These are phyloP conservation scores for Molorchus minor DNA, from an alignment of 2,888 invertebrate genomes.

Conservation along the genomic window DNA sequence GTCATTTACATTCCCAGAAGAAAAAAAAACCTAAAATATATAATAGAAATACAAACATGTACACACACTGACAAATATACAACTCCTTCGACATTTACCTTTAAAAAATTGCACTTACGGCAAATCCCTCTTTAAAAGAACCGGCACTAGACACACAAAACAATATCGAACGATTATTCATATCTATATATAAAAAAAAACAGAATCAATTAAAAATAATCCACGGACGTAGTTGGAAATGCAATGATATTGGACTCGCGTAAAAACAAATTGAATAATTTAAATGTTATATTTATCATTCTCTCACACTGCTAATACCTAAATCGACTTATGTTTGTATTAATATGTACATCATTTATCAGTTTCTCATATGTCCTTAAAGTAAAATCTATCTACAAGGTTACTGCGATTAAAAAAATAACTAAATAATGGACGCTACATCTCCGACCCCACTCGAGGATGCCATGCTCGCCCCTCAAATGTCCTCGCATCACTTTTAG, in stretches of 20 bases:
- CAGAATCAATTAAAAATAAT: constrained; percentile 40
- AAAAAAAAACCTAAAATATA: constrained; percentile 10
- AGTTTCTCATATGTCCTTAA: constrained; percentile 37
- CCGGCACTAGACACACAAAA: constrained; percentile 26
- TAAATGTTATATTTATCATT: constrained; percentile 37
- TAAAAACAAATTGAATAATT: constrained; percentile 44
- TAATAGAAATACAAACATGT: constrained; percentile 38
- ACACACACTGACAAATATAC: constrained; percentile 44
- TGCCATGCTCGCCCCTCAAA: constrained; percentile 6
- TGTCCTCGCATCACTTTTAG: not conserved
- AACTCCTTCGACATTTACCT: no score
- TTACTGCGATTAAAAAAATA: constrained; percentile 42
- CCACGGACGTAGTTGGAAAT: constrained; percentile 48
- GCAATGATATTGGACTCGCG: constrained; percentile 49
- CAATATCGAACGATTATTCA: constrained; percentile 10
- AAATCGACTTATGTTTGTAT: constrained; percentile 47
- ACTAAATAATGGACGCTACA: constrained; percentile 50
- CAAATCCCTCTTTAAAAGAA: constrained; percentile 34
- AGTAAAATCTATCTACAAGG: constrained; percentile 45
- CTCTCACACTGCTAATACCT: constrained; percentile 35
- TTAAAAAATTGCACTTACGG: constrained; percentile 43
- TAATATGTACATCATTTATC: constrained; percentile 47
- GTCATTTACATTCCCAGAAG: constrained; percentile 54
- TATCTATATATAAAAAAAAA: constrained; percentile 34
- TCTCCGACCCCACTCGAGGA: constrained; percentile 27